Evolutionary conservation across 2,888 invertebrate species (phyloP).

Genomic region (Caenorhabditis parvicauda): DNA sequence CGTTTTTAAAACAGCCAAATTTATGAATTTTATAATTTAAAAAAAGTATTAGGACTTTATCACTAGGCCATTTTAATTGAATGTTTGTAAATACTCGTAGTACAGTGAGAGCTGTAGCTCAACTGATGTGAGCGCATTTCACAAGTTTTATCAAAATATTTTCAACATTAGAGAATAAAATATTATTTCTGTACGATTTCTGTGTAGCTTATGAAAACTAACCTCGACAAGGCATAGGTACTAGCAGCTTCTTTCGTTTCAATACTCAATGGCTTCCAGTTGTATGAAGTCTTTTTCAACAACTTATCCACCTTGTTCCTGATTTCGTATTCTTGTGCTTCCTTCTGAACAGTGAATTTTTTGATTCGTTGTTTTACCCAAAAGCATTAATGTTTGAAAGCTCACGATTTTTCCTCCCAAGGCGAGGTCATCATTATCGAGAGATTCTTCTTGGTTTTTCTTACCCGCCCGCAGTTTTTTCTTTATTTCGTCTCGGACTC

Average conservation of each 20-base stretch:
- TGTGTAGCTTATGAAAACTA: neutral
- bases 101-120: no score
- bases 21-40: no score
- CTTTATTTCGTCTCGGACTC: slow-evolving; percentile 39
- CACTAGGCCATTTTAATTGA: no score
- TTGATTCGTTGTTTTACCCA: neutral
- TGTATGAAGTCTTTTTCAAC: slow-evolving; percentile 46
- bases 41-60: no score
- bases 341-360: slow-evolving; percentile 26
- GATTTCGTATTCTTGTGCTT: slow-evolving; percentile 38
- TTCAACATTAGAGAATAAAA: neutral
- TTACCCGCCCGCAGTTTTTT: slow-evolving; percentile 27
- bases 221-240: slow-evolving; percentile 50
- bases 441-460: slow-evolving; percentile 20
- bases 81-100: no score
- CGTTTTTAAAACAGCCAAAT: neutral
- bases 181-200: neutral
- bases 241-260: slow-evolving; percentile 40
- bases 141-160: neutral
- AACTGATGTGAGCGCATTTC: neutral
- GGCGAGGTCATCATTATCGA: slow-evolving; percentile 25
- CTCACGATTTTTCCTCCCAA: slow-evolving; percentile 32
- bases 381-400: neutral
- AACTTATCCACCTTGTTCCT: slow-evolving; percentile 44
- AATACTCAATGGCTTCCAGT: slow-evolving; percentile 57